Evolutionary conservation across 1,140 invertebrate species (phyloP), one percentile per base, ranked within the genome.

Genomic region (Amphibalanus amphitrite): DNA sequence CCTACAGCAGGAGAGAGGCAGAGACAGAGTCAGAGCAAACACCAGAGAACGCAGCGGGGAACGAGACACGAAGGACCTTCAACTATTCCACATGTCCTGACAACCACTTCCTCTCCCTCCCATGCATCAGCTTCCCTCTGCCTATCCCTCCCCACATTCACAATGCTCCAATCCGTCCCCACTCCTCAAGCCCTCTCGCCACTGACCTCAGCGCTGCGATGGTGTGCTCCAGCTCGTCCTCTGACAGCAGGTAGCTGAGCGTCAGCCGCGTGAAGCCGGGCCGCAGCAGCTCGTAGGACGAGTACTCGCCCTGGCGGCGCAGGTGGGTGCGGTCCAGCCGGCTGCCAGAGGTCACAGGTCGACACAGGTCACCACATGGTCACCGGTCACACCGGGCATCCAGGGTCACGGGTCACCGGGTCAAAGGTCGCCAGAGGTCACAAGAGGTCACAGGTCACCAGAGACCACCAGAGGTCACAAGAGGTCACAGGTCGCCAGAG

Each of bases 241-340:
- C 89, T 28, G 86, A 85, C 81, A 91, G 88, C 78, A 93, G 92
- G 79, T 87, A 97, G 1, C 93, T 89, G 29, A 97, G 82, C 69
- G 90, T 92, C 3, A 97, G 84, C 70, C 92, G 82, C 0, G 87
- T 87, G 80, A 95, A 95, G 26, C 93, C 93, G 3, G 93, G 93
- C 69, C 91, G 83, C 4, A 94, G 80, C 38, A 90, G 86, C 80
- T 95, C 91, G 72, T 85, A 83, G 67, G 81, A 78, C 28, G 86
- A 86, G 76, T 87, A 85, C 77, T 88, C 85, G 72, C 81, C 80
- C 64, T 82, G 78, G 40, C 85, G 76, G 67, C 86, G 79, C 25
- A 88, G 77, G 77, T 88, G 86, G 40, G 82, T 81, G 72, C 86
- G 79, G 76, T 87, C 86, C 28, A 88, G 75, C 65, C 84, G 71